Percentiles rank a stretch among this genome's conserved stretches.
Evolutionary conservation across 2,113 vertebrate genomes (phyloP).

Genomic region (Ia io): DNA sequence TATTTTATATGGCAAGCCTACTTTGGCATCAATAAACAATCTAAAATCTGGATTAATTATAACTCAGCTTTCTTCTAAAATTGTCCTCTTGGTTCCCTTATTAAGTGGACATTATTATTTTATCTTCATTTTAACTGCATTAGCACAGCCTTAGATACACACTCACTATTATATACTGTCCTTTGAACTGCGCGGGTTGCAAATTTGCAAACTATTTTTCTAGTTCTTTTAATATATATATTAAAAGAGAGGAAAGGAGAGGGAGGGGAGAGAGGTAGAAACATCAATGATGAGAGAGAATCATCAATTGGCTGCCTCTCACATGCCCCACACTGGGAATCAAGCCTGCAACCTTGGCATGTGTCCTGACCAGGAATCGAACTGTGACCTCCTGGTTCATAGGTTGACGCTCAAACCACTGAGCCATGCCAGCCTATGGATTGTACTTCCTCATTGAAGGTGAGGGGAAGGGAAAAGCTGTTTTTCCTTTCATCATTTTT

Average conservation of each 20-base stretch:
- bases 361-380: too few relatives aligned
- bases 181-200: not conserved
- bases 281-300: too few relatives aligned
- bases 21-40: not conserved
- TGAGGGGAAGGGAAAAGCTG: not conserved
- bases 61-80: slow-evolving; percentile 13
- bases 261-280: too few relatives aligned
- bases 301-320: too few relatives aligned
- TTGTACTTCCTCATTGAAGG: not conserved
- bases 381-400: too few relatives aligned
- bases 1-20: not conserved
- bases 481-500: not conserved
- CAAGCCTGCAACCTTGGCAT: too few relatives aligned
- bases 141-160: not conserved
- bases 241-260: too few relatives aligned
- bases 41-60: not conserved
- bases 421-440: too few relatives aligned
- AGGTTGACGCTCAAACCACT: too few relatives aligned
- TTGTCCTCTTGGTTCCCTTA: not conserved
- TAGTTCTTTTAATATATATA: not conserved
- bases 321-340: too few relatives aligned
- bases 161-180: not conserved
- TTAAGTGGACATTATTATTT: not conserved
- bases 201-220: not conserved
- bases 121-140: not conserved